phyloP scores from a whole-genome alignment of 2,888 invertebrate species.

The Iphiclides podalirius region DNA sequence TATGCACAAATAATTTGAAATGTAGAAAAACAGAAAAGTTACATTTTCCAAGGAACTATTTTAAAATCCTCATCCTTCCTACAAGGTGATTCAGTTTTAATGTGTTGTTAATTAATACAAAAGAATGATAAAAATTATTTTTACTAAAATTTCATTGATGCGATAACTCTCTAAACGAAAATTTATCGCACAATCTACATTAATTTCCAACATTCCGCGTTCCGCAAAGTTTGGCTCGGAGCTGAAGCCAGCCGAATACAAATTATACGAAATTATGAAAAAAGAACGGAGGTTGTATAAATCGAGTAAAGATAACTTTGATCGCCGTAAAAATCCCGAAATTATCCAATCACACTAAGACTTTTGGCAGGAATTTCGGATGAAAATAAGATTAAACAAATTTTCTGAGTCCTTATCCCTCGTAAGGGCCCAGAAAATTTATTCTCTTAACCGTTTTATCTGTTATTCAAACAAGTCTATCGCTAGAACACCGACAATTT shows the following conservation, averaged over 20 bases:
- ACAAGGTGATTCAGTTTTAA: too few relatives aligned
- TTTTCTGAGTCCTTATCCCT: background rate
- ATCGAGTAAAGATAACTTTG: conserved; percentile 18
- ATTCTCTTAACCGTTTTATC: background rate
- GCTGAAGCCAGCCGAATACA: conserved; percentile 13
- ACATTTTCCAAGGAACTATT: too few relatives aligned
- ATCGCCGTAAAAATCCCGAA: conserved; percentile 8
- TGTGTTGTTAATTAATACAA: too few relatives aligned
- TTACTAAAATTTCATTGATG: too few relatives aligned
- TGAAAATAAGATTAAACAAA: background rate
- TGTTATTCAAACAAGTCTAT: background rate
- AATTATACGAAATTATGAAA: conserved; percentile 17
- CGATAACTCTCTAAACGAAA: too few relatives aligned
- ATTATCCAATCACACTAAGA: conserved; percentile 11
- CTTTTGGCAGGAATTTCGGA: background rate
- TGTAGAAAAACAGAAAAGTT: too few relatives aligned
- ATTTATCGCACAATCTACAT: conserved; percentile 17
- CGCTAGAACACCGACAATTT: background rate
- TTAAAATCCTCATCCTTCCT: too few relatives aligned
- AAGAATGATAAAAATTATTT: too few relatives aligned
- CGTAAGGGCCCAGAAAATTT: too few relatives aligned
- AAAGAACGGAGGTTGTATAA: conserved; percentile 13
- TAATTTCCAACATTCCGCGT: conserved; percentile 8
- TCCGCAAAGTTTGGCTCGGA: conserved; percentile 18
- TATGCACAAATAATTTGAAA: too few relatives aligned